Evolutionary conservation across 2,797 vertebrate genomes (phyloP).

Genomic region (Megaceryle alcyon): DNA sequence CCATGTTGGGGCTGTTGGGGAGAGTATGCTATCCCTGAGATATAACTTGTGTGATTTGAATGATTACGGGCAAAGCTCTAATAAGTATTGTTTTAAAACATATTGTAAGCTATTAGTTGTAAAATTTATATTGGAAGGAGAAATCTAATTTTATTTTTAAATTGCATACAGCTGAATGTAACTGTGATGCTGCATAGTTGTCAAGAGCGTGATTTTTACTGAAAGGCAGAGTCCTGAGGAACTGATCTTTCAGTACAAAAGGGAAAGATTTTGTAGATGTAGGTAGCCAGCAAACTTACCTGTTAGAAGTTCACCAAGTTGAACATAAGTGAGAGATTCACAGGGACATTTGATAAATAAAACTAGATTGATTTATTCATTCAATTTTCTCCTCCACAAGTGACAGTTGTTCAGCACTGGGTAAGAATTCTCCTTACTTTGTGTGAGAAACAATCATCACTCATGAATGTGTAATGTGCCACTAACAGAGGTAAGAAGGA

Average conservation of each 20-base stretch:
- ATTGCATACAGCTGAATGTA: background rate
- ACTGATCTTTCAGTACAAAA: background rate
- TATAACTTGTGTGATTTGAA: background rate
- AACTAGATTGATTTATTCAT: background rate
- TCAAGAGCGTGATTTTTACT: background rate
- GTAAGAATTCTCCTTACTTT: background rate
- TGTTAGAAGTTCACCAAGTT: background rate
- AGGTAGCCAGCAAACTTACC: background rate
- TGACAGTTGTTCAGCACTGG: background rate
- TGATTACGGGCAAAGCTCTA: background rate
- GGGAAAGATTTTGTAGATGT: background rate
- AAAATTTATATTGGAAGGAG: background rate
- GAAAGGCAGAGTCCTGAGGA: background rate
- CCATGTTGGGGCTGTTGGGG: fast-evolving
- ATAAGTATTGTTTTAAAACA: background rate
- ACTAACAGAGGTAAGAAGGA: background rate
- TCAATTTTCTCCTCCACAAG: background rate
- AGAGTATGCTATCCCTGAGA: background rate
- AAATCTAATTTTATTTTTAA: background rate
- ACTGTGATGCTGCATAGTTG: background rate
- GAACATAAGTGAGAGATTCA: background rate
- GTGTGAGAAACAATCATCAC: background rate
- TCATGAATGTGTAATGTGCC: background rate
- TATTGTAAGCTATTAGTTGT: background rate
- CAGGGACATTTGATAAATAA: background rate